These are phyloP conservation scores for Adela reaumurella DNA, from an alignment of 2,888 invertebrate genomes.

Conservation along the genomic window DNA sequence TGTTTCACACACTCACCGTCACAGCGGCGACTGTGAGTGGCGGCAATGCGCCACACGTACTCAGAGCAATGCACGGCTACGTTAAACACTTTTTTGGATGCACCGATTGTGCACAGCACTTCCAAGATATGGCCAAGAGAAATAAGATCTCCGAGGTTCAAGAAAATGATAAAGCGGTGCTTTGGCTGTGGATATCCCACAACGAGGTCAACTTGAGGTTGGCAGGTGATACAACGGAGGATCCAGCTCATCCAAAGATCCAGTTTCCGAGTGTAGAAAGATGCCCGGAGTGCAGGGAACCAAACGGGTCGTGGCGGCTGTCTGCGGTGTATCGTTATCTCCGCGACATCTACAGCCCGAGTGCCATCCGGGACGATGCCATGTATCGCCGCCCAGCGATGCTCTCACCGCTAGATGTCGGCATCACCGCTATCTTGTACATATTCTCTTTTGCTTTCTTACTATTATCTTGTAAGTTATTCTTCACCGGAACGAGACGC, in stretches of 20 bases:
- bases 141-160: conserved; percentile 67
- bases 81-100: conserved; percentile 93
- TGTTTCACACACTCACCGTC: conserved; percentile 90
- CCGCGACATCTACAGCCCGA: conserved; percentile 23
- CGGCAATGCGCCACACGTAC: conserved; percentile 62
- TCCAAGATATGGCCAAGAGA: conserved; percentile 75
- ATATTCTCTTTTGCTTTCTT: conserved; percentile 71
- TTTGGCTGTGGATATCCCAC: conserved; percentile 94
- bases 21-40: conserved; percentile 58
- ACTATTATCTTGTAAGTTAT: conserved; percentile 70
- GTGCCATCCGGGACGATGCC: conserved; percentile 21
- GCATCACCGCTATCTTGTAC: conserved; percentile 73
- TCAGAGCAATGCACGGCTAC: conserved; percentile 83
- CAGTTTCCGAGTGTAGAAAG: conserved; percentile 74
- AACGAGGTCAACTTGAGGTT: conserved; percentile 90
- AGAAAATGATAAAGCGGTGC: conserved; percentile 69
- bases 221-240: conserved; percentile 83
- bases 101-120: conserved; percentile 85
- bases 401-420: conserved; percentile 67
- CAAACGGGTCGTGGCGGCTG: conserved; percentile 59
- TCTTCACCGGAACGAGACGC: conserved; percentile 44
- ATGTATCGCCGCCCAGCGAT: conserved; percentile 35
- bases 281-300: conserved; percentile 66
- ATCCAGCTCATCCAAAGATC: conserved; percentile 83
- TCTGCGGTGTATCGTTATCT: conserved; percentile 61